These are phyloP conservation scores for Pelobates fuscus DNA, from an alignment of 2,113 vertebrate genomes.

Conservation along the genomic window DNA sequence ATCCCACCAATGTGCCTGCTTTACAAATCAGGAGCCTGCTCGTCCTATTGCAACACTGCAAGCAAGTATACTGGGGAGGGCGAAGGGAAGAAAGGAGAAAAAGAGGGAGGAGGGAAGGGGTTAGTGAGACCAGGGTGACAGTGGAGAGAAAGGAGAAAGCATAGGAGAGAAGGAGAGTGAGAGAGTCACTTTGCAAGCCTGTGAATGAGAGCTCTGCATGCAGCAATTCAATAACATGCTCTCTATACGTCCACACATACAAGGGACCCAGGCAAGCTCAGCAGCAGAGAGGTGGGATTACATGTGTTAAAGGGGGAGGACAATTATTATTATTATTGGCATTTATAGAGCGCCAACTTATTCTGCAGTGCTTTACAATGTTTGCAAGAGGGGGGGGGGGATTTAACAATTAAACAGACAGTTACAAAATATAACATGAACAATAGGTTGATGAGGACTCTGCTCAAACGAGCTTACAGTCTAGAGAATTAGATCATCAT, in stretches of 20 bases:
- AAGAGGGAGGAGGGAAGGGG: constrained; percentile 7
- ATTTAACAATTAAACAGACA: too few species aligned
- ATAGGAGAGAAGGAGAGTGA: constrained; percentile 24
- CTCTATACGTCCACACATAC: constrained; percentile 14
- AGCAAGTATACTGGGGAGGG: constrained; percentile 41
- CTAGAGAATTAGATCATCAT: constrained; percentile 44
- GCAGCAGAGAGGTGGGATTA: constrained; percentile 30
- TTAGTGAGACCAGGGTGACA: constrained; percentile 33
- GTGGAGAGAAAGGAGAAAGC: constrained; percentile 15
- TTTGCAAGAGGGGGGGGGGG: too few species aligned
- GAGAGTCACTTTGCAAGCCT: constrained; percentile 21
- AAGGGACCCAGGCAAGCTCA: constrained; percentile 28
- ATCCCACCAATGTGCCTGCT: constrained; percentile 50
- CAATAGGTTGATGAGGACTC: too few species aligned
- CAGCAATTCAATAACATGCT: constrained; percentile 33
- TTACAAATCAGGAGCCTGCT: constrained; percentile 48
- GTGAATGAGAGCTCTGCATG: constrained; percentile 45
- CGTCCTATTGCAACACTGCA: constrained; percentile 50
- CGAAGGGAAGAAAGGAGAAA: constrained; percentile 5
- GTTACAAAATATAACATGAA: too few species aligned
- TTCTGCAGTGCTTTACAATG: too few species aligned
- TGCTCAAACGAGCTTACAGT: too few species aligned
- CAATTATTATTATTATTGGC: too few species aligned
- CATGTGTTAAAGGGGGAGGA: constrained; percentile 26
- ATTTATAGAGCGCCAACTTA: too few species aligned